These are phyloP conservation scores for Hypocryptadius cinnamomeus DNA, from an alignment of 2,113 vertebrate species.

Conservation along the genomic window DNA sequence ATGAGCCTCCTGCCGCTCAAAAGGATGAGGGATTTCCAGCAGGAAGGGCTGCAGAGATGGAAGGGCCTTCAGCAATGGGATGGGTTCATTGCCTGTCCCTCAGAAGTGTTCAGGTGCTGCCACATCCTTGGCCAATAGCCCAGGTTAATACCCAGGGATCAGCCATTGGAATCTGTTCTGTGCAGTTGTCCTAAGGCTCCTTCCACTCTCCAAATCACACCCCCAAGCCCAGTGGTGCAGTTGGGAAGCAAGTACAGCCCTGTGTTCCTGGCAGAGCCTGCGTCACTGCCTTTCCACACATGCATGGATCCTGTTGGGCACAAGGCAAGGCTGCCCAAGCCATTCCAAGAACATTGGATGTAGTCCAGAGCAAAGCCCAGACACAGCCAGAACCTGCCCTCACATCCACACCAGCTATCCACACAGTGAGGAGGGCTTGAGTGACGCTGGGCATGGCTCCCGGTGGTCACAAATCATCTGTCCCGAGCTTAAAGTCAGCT, in stretches of 20 bases:
- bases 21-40: background rate
- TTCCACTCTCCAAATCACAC: background rate
- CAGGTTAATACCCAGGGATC: background rate
- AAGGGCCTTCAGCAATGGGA: background rate
- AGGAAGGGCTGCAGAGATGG: background rate
- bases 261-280: background rate
- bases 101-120: background rate
- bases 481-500: background rate
- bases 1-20: background rate
- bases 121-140: background rate
- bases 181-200: background rate
- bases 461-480: background rate
- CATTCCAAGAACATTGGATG: accelerated
- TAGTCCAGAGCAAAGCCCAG: background rate
- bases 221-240: background rate
- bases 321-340: background rate
- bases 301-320: background rate
- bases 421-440: background rate
- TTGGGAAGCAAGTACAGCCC: background rate
- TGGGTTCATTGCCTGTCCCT: background rate
- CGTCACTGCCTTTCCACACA: background rate
- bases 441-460: background rate
- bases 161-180: background rate
- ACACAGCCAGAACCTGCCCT: background rate
- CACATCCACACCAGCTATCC: background rate